phyloP scores from a whole-genome alignment of 2,888 invertebrate genomes.

The Laspeyria flexula region DNA sequence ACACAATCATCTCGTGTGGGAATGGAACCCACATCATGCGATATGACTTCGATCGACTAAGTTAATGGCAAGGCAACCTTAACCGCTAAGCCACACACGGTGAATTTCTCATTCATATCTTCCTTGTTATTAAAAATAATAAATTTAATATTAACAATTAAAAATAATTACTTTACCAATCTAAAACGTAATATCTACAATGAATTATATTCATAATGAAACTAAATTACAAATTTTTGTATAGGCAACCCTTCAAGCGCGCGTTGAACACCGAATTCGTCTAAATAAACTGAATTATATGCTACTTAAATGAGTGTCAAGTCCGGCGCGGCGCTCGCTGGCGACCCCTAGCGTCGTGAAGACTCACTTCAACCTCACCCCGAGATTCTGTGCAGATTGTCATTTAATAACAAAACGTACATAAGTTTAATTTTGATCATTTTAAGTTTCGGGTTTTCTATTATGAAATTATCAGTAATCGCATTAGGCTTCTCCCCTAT shows the following conservation, averaged over 20 bases:
- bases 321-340: constrained; percentile 46
- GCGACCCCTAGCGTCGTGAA: constrained; percentile 51
- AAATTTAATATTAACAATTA: no score
- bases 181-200: no score
- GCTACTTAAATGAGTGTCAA: constrained; percentile 90
- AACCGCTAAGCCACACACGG: no score
- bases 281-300: constrained; percentile 89
- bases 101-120: no score
- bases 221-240: constrained; percentile 6
- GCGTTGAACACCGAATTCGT: constrained; percentile 59
- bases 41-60: no score
- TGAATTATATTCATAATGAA: not conserved
- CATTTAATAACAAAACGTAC: constrained; percentile 20
- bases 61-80: no score
- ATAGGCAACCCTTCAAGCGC: constrained; percentile 19
- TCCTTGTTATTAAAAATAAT: no score
- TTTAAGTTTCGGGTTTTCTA: not conserved
- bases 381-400: constrained; percentile 74
- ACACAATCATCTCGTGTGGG: no score
- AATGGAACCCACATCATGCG: no score
- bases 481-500: no score
- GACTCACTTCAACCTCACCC: constrained; percentile 75
- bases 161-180: no score
- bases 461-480: no score
- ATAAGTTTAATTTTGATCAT: constrained; percentile 40